A percentile compares a stretch with the other conserved stretches of the same genome.
Evolutionary conservation across 1,140 invertebrate genomes (phyloP).

Genomic region (Anadara kagoshimensis): DNA sequence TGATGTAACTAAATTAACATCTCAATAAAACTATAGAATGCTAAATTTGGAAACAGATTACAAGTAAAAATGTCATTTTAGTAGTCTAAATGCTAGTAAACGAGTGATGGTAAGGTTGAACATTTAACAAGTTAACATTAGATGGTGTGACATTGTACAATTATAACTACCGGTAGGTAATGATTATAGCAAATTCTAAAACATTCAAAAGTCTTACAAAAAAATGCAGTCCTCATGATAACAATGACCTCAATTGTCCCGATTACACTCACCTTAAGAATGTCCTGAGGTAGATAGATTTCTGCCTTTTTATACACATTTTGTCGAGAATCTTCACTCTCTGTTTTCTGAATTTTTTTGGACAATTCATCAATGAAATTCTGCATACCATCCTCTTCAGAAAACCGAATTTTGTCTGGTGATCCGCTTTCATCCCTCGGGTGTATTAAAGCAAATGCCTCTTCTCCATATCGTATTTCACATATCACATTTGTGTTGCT

Average conservation of each 20-base stretch:
- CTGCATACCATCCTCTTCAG: too few relatives aligned
- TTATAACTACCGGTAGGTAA: too few relatives aligned
- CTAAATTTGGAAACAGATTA: neutral
- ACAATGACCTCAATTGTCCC: neutral
- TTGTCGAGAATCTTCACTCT: constrained; percentile 18
- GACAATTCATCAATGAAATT: constrained; percentile 4
- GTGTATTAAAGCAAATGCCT: constrained; percentile 27
- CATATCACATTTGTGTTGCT: constrained; percentile 54
- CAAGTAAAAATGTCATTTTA: too few relatives aligned
- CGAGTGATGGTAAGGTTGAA: neutral
- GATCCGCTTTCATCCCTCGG: constrained; percentile 5
- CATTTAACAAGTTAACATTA: too few relatives aligned
- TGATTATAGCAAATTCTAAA: too few relatives aligned
- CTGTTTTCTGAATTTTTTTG: constrained; percentile 18
- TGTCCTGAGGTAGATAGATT: constrained; percentile 48
- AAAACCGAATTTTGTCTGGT: neutral
- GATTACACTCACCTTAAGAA: constrained; percentile 46
- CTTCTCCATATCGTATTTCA: constrained; percentile 45
- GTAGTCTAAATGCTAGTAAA: too few relatives aligned
- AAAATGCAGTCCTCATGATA: too few relatives aligned
- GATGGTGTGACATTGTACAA: too few relatives aligned
- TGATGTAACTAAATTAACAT: neutral
- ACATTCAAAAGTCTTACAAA: too few relatives aligned
- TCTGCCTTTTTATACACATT: constrained; percentile 39
- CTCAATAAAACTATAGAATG: neutral